Evolutionary conservation across 1,140 invertebrate genomes (phyloP), one percentile per base, ranked within the genome.

Genomic region (Lepidurus packardi): DNA sequence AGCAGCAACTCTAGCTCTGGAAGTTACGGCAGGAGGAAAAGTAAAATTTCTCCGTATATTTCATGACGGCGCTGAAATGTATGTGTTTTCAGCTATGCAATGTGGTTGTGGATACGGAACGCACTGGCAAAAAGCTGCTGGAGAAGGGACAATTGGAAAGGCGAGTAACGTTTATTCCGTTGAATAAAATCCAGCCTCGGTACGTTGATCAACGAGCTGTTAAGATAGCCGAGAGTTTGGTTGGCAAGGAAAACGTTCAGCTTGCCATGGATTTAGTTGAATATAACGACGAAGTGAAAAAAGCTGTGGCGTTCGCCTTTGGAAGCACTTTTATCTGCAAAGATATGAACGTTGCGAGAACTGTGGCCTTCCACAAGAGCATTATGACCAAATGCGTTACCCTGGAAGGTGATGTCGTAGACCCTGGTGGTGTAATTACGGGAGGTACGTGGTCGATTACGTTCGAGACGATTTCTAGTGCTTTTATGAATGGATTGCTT

Each of bases 221-320:
- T 7, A 84, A 87, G 42, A 84, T 88, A 44, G 95, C 95, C 8
- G 88, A 96, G 85, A 85, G 88, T 45, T 85, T 96, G 81, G 92
- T 93, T 75, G 94, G 93, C 0, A 84, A 87, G 44, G 91, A 94
- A 53, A 95, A 96, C 83, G 94, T 97, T 0, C 88, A 91, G 80
- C 87, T 91, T 13, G 96, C 97, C 1, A 83, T 98, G 34, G 91
- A 92, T 41, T 85, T 98, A 34, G 90, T 99, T 73, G 87, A 90
- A 43, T 99, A 91, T 86, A 90, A 93, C 73, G 82, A 85, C 25
- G 85, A 89, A 76, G 86, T 93, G 41, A 87, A 89, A 73, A 84
- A 90, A 1, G 95, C 95, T 0, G 96, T 99, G 92, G 86, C 91
- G 81, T 96, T 90, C 89, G 90, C 96, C 79, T 98, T 98, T 86